Base-by-base conservation (phyloP, 2,888 invertebrate genomes). In the Tenthredo mesomela region DNA sequence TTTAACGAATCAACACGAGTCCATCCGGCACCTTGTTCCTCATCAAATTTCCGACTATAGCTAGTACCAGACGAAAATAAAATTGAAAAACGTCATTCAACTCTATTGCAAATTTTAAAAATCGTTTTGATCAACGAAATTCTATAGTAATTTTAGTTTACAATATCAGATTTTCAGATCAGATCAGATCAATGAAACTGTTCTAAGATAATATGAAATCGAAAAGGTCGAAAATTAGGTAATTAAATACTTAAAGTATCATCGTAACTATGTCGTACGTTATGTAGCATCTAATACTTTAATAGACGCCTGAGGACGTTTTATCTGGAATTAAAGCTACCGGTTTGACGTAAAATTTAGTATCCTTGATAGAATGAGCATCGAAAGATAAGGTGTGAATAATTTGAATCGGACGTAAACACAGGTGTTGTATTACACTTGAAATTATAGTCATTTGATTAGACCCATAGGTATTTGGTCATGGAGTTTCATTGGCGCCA, bases 401-500 rank as follows among this genome's bases (percentile, higher is more conserved):
- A 73, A 73, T 43, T 73, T 43, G 12, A 73, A 73, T 73, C n/a
- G 5, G 43, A 12, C 18, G 25, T 73, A 73, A 43, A 73, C 2
- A 43, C 9, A 40, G 21, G 73, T 73, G 73, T 73, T 12, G 9
- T 50, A 50, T 50, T 29, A 77, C 33, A 77, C 29, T 43, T 47
- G 12, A 21, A 77, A 29, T 54, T 50, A 54, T 29, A 15, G 54
- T 25, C n/a, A 54, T 77, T 77, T 29, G 50, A 77, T 77, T 54
- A 47, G 29, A 29, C 0, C 29, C 77, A 18, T 50, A 47, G 29
- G 33, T 50, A 29, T 77, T 25, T 29, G 18, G 18, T 50, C 50
- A 2, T 15, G 29, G 29, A 77, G 25, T 50, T 29, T 0, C n/a
- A 5, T 50, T 33, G 77, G 25, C 25, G 50, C 77, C 77, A 47